phyloP scores from a whole-genome alignment of 2,888 invertebrate genomes.

The Luperina testacea region DNA sequence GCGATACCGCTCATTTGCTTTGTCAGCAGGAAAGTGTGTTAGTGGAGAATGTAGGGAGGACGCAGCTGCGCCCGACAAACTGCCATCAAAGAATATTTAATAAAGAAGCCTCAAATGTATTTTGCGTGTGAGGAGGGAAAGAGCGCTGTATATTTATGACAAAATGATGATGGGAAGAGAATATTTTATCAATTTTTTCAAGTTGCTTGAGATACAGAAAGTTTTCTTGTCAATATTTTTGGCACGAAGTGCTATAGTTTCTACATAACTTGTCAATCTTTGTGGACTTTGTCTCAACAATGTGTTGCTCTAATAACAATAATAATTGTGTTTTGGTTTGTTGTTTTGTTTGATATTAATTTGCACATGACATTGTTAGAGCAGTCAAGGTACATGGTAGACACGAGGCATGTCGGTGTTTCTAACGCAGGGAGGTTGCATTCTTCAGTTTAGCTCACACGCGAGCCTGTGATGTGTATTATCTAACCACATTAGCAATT shows the following conservation, averaged over 20 bases:
- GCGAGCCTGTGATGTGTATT: neutral
- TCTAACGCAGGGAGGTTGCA: neutral
- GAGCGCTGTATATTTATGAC: conserved; percentile 24
- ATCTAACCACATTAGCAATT: neutral
- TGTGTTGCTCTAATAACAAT: neutral
- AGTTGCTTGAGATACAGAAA: conserved; percentile 20
- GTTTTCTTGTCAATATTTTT: conserved; percentile 27
- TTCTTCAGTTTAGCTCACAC: neutral
- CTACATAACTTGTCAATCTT: neutral
- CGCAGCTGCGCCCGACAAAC: conserved; percentile 61
- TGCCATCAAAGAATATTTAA: conserved; percentile 63
- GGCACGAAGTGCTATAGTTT: neutral
- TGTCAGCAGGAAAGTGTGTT: conserved; percentile 60
- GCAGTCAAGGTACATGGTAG: neutral
- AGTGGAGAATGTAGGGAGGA: conserved; percentile 35
- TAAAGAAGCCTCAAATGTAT: conserved; percentile 53
- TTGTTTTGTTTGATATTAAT: neutral
- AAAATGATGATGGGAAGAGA: conserved; percentile 33
- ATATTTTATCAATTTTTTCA: conserved; percentile 13
- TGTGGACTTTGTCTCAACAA: neutral
- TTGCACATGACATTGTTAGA: neutral
- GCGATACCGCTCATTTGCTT: conserved; percentile 58
- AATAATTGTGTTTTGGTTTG: neutral
- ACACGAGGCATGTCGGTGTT: neutral
- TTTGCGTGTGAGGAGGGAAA: conserved; percentile 41